Conservation (phyloP, 2,113 vertebrate genomes). For the Dipodomys merriami region DNA sequence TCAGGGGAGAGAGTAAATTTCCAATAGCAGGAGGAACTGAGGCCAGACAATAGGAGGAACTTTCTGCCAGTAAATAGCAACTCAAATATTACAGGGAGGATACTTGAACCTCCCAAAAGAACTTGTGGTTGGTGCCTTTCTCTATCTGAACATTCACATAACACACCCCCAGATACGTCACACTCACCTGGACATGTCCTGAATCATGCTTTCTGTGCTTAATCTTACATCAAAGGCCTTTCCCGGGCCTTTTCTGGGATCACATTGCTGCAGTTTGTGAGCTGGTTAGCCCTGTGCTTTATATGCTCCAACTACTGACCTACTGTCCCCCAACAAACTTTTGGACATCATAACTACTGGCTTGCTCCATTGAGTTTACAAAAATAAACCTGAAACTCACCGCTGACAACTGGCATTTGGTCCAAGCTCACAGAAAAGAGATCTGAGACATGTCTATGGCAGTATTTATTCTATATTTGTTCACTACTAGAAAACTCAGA, state of each 20-base stretch:
- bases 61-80: no score
- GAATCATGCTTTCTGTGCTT: background rate
- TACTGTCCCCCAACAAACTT: background rate
- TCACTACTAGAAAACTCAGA: background rate
- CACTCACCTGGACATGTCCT: background rate
- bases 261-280: background rate
- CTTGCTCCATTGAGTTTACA: background rate
- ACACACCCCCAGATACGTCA: background rate
- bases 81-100: no score
- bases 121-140: no score
- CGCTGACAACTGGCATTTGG: background rate
- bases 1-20: no score
- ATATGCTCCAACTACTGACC: background rate
- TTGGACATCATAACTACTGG: background rate
- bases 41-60: no score
- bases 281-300: background rate
- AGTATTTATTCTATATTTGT: background rate
- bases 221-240: background rate
- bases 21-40: no score
- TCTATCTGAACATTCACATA: background rate
- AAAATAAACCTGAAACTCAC: slow-evolving; percentile 30
- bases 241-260: background rate
- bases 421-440: background rate
- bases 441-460: background rate
- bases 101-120: no score